Evolutionary conservation across 2,113 vertebrate species (phyloP), one percentile per base, ranked within the genome.

Genomic region (Aix galericulata): DNA sequence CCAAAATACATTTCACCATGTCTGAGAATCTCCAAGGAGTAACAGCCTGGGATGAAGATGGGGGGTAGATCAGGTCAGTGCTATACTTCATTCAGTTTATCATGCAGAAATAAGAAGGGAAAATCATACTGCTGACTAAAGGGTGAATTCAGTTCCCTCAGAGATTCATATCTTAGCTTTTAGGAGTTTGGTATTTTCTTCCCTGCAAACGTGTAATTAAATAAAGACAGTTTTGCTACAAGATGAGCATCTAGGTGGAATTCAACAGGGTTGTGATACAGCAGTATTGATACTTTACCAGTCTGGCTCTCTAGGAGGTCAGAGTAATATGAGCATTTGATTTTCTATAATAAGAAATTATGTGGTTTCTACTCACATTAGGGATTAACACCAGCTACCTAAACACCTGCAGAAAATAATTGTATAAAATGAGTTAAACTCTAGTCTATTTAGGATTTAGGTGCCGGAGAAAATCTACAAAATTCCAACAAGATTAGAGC

Each of bases 31-130:
- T 91, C 42, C 75, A 86, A 67, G 68, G 6, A 40, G 21, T 20
- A 79, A 58, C 36, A 82, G 66, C 58, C 69, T 73, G 62, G 42
- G 27, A 46, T 91, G 76, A 95, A 89, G 66, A 55, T 1, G 6
- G 15, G 34, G 52, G 48, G 13, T 89, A 78, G 66, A 89, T 46
- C 59, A 93, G 58, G 66, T 96, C 82, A 91, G 76, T 89, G 56
- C 42, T 68, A 1, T 44, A 25, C 17, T 91, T 83, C 59, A 38
- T 63, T 82, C 42, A 84, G 77, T 81, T 81, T 23, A 31, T 46
- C 0, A 0, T 40, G 42, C 90, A 71, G 32, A 81, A 74, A 38
- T 63, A 53, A 58, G 32, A 69, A 40, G 11, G 32, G 29, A 83
- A 67, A 71, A 42, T 42, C 7, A 0, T 69, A 14, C 20, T 82